These are phyloP conservation scores for Leptarthrus brevirostris DNA, from an alignment of 2,888 invertebrate species.

Conservation along the genomic window DNA sequence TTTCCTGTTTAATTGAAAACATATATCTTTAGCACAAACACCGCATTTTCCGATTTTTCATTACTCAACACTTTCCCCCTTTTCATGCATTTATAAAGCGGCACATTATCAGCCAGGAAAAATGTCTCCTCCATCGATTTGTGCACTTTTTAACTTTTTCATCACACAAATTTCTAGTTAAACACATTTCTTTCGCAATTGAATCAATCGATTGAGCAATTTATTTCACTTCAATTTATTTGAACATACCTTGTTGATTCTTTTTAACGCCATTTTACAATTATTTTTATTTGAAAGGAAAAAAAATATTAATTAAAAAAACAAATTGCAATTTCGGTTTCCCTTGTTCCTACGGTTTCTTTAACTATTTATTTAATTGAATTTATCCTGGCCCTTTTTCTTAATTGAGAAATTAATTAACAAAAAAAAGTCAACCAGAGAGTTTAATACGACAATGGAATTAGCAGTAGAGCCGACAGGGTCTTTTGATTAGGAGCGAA, in stretches of 20 bases:
- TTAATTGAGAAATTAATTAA: conserved; percentile 57
- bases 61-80: conserved; percentile 32
- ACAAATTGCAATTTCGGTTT: conserved; percentile 46
- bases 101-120: conserved; percentile 15
- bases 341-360: conserved; percentile 27
- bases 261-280: conserved; percentile 90
- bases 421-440: conserved; percentile 45
- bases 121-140: conserved; percentile 25
- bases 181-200: not conserved
- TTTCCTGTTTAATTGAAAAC: not conserved
- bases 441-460: conserved; percentile 80
- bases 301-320: conserved; percentile 56
- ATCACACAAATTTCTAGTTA: conserved; percentile 15
- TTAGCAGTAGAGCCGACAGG: conserved; percentile 76
- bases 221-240: conserved; percentile 4
- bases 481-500: conserved; percentile 81
- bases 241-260: conserved; percentile 91
- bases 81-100: conserved; percentile 24
- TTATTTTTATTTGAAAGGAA: conserved; percentile 59
- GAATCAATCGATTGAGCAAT: not conserved
- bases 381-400: conserved; percentile 75
- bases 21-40: not conserved
- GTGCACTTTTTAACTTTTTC: conserved; percentile 29
- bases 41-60: not conserved
- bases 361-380: conserved; percentile 70